phyloP scores from a whole-genome alignment of 2,888 invertebrate genomes.

The Sminthurides aquaticus region DNA sequence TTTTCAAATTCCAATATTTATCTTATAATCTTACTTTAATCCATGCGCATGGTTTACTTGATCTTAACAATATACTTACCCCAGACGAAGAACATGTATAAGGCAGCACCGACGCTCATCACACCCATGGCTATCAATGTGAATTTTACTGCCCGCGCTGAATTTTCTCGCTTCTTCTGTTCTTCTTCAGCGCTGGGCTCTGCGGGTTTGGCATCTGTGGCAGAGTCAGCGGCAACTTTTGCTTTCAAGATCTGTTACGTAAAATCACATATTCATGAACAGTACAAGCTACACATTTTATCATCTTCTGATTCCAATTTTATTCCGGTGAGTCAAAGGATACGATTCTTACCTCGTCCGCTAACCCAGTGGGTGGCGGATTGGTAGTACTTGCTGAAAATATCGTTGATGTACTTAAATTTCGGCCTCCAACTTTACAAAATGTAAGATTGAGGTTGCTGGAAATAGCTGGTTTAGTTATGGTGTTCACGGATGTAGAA shows the following conservation, averaged over 20 bases:
- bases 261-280: too few species aligned
- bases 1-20: conserved; percentile 45
- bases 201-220: conserved; percentile 12
- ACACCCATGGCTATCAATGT: conserved; percentile 47
- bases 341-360: neutral
- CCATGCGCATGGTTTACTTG: neutral
- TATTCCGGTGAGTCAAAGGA: too few species aligned
- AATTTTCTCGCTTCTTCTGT: conserved; percentile 58
- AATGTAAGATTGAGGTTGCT: neutral
- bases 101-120: conserved; percentile 44
- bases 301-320: too few species aligned
- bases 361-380: neutral
- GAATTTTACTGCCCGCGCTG: conserved; percentile 65
- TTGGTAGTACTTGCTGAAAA: neutral
- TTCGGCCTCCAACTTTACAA: neutral
- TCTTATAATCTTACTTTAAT: neutral
- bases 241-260: conserved; percentile 36
- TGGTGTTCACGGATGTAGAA: neutral
- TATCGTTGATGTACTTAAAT: neutral
- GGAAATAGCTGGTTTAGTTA: neutral
- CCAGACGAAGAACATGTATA: conserved; percentile 46
- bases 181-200: conserved; percentile 46
- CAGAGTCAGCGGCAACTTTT: conserved; percentile 24
- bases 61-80: too few species aligned
- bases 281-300: neutral